Conservation (phyloP, 2,888 invertebrate genomes). For the Chymomyza procnemis region DNA sequence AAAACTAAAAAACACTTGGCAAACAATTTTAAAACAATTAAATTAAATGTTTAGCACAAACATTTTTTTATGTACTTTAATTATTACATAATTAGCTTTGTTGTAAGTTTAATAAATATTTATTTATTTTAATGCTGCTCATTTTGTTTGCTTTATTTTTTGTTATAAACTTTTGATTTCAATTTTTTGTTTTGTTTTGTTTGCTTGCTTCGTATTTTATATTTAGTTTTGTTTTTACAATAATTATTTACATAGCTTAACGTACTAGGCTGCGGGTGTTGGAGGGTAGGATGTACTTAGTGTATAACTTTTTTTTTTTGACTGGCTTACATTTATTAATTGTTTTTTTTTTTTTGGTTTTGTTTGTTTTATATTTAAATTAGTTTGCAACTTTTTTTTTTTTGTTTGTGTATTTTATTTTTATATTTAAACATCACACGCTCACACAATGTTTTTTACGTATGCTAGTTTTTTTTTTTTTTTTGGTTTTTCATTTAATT, state of each 20-base stretch:
- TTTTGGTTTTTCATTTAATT: no score
- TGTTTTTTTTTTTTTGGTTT: no score
- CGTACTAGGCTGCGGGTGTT: conserved; percentile 58
- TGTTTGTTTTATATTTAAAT: no score
- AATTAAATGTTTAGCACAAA: conserved; percentile 38
- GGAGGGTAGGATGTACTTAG: conserved; percentile 72
- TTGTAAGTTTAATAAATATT: conserved; percentile 38
- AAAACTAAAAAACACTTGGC: conserved; percentile 42
- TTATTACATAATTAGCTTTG: conserved; percentile 13
- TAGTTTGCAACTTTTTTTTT: conserved; percentile 40
- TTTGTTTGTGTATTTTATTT: conserved; percentile 16
- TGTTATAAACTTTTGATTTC: conserved; percentile 6
- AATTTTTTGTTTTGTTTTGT: conserved; percentile 5
- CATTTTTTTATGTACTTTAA: conserved; percentile 34
- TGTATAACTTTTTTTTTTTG: conserved; percentile 49
- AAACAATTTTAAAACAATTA: conserved; percentile 51
- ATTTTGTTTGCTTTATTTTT: conserved; percentile 12
- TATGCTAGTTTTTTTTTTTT: conserved; percentile 29
- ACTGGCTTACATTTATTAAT: conserved; percentile 64
- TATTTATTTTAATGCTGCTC: conserved; percentile 21
- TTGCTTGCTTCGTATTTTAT: no score
- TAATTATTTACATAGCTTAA: conserved; percentile 67
- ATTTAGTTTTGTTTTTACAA: conserved; percentile 50
- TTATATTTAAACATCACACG: conserved; percentile 19
- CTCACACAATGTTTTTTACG: conserved; percentile 32